phyloP scores from a whole-genome alignment of 2,888 invertebrate species.

The Drosophila meridionalis region DNA sequence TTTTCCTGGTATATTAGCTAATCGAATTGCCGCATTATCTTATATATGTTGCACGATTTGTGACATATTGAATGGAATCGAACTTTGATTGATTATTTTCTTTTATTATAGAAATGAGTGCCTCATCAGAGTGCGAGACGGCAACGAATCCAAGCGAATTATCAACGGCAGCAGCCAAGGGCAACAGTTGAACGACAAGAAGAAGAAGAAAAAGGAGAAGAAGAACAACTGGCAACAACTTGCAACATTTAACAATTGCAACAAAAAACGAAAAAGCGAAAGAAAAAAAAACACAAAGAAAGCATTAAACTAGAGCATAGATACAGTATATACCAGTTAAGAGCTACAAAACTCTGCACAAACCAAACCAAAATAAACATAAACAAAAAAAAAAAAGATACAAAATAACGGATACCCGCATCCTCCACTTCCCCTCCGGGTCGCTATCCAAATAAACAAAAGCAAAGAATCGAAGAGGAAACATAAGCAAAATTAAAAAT shows the following conservation, averaged over 20 bases:
- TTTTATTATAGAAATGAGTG: slow-evolving; percentile 65
- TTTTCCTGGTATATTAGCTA: background rate
- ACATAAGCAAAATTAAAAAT: slow-evolving; percentile 4
- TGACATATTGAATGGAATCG: slow-evolving; percentile 9
- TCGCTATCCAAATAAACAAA: background rate
- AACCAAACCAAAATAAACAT: background rate
- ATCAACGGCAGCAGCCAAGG: slow-evolving; percentile 45
- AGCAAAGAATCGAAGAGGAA: background rate
- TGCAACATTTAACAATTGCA: slow-evolving; percentile 1
- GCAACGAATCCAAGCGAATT: slow-evolving; percentile 59
- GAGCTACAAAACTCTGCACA: slow-evolving; percentile 21
- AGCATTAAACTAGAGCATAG: slow-evolving; percentile 14
- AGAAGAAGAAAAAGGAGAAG: slow-evolving; percentile 9
- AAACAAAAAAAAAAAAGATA: slow-evolving; percentile 2
- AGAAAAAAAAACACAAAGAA: background rate
- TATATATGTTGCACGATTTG: background rate
- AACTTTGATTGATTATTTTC: slow-evolving; percentile 30
- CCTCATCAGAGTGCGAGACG: slow-evolving; percentile 52
- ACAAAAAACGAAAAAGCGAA: slow-evolving; percentile 8
- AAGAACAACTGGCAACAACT: background rate
- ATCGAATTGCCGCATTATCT: slow-evolving; percentile 9
- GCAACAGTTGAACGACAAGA: slow-evolving; percentile 45
- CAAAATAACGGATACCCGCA: slow-evolving; percentile 1
- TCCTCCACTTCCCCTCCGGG: background rate
- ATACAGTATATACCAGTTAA: slow-evolving; percentile 19